Percentiles rank a stretch among this genome's conserved stretches.
These are phyloP conservation scores for Pogonocherus hispidulus DNA, from an alignment of 2,888 invertebrate species.

Conservation along the genomic window DNA sequence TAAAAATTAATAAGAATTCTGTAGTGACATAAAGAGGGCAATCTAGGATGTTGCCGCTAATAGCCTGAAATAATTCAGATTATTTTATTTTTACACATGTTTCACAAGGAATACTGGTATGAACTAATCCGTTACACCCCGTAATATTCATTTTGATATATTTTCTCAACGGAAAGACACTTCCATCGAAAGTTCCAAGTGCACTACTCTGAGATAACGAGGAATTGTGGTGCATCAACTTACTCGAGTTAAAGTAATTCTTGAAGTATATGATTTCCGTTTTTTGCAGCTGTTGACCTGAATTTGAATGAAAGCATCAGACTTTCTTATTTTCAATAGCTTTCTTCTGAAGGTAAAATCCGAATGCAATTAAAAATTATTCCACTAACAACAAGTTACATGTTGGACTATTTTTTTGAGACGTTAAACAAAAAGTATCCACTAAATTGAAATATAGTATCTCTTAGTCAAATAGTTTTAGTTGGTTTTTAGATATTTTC, in stretches of 20 bases:
- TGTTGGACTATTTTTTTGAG: not conserved
- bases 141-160: too few relatives aligned
- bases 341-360: not conserved
- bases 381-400: not conserved
- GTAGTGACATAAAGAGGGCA: too few relatives aligned
- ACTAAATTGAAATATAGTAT: not conserved
- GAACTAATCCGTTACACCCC: too few relatives aligned
- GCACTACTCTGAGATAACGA: not conserved
- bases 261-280: slow-evolving; percentile 8
- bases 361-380: not conserved
- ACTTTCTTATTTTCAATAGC: not conserved
- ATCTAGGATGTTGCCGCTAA: too few relatives aligned
- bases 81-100: too few relatives aligned
- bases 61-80: too few relatives aligned
- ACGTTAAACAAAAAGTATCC: not conserved
- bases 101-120: too few relatives aligned
- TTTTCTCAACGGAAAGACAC: too few relatives aligned
- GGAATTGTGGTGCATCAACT: slow-evolving; percentile 25
- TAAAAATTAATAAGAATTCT: too few relatives aligned
- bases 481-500: not conserved
- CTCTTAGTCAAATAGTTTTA: not conserved
- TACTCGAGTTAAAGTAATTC: slow-evolving; percentile 7
- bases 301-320: not conserved
- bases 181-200: slow-evolving; percentile 14
- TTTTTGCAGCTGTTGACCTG: not conserved